These are phyloP conservation scores for Cydia amplana DNA, from an alignment of 1,140 invertebrate genomes.

Conservation along the genomic window DNA sequence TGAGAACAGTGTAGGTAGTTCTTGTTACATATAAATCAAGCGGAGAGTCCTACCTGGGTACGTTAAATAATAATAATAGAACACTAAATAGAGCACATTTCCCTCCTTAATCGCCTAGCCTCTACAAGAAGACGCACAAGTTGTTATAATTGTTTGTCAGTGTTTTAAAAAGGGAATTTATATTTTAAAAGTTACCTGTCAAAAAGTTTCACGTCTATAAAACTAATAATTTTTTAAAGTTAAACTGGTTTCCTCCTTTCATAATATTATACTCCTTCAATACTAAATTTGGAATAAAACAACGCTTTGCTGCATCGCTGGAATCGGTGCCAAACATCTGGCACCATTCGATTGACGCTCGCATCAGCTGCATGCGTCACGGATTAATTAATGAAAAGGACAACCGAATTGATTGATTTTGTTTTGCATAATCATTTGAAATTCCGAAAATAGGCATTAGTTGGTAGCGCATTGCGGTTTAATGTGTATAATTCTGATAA, in stretches of 20 bases:
- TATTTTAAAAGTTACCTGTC: too few relatives aligned
- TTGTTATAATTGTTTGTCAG: too few relatives aligned
- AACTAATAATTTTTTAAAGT: background rate
- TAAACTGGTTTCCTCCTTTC: background rate
- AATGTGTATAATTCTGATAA: background rate
- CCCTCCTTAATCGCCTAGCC: too few relatives aligned
- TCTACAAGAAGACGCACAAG: too few relatives aligned
- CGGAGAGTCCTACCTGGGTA: too few relatives aligned
- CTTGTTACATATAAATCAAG: too few relatives aligned
- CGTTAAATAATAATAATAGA: too few relatives aligned
- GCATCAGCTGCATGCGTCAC: slow-evolving; percentile 55
- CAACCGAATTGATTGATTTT: slow-evolving; percentile 64
- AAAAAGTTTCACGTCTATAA: background rate
- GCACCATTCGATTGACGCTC: slow-evolving; percentile 10
- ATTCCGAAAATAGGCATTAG: background rate
- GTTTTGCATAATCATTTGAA: slow-evolving; percentile 32
- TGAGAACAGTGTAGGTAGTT: too few relatives aligned
- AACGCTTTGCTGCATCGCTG: background rate
- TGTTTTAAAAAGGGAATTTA: too few relatives aligned
- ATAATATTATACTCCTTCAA: background rate
- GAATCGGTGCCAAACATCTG: slow-evolving; percentile 27
- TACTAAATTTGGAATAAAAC: background rate
- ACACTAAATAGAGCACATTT: too few relatives aligned
- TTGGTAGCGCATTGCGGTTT: background rate
- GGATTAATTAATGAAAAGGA: slow-evolving; percentile 78